Conservation (phyloP, 1,140 invertebrate genomes). For the Diuraphis noxia region DNA sequence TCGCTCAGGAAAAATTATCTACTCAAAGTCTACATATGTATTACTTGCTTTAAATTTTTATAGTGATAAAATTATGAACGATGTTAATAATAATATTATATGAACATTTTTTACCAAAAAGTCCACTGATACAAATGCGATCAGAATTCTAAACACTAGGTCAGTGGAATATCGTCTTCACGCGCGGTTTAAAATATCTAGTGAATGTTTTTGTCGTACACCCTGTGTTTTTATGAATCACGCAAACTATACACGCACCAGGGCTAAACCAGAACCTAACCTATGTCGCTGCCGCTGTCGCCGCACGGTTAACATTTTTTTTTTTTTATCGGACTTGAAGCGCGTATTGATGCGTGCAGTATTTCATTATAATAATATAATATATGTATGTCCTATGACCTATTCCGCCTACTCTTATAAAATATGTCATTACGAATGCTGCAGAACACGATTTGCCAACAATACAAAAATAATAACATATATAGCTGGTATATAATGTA, state of each 20-base stretch:
- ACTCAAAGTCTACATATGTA: background rate
- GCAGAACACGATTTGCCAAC: background rate
- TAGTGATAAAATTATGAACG: background rate
- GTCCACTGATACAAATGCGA: background rate
- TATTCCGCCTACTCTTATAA: slow-evolving; percentile 1
- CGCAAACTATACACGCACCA: background rate
- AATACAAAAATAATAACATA: background rate
- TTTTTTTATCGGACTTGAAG: background rate
- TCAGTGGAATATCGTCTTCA: background rate
- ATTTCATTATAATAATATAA: slow-evolving; percentile 23
- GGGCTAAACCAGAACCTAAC: slow-evolving; percentile 4
- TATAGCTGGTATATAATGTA: background rate
- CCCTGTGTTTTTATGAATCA: background rate
- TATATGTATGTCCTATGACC: background rate
- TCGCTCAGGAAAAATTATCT: background rate
- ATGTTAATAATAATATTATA: background rate
- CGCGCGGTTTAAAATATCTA: background rate
- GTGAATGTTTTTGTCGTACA: background rate
- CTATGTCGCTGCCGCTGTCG: background rate
- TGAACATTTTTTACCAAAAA: background rate
- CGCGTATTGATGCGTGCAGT: slow-evolving; percentile 22
- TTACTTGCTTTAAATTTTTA: background rate
- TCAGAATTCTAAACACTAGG: background rate
- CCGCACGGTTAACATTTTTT: background rate
- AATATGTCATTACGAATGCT: background rate